Base-by-base conservation (phyloP, 2,888 invertebrate genomes). In the Leucophenga maculata region DNA sequence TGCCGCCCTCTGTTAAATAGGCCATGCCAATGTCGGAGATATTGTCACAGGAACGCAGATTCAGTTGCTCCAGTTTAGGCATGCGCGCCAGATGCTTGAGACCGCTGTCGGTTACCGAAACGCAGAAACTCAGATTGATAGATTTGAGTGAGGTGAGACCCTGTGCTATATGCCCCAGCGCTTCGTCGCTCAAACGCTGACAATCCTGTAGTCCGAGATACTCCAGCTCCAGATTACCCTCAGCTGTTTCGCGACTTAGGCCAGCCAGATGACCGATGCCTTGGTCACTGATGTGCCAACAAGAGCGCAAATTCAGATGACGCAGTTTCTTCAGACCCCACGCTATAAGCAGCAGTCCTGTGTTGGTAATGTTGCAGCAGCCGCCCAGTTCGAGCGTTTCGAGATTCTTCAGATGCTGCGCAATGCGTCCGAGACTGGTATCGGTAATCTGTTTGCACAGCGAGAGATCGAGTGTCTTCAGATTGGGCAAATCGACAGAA, bases 381-480 rank as follows among this genome's bases (percentile, higher is more conserved):
- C 98, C 97, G 16, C 97, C 97, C 66, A 98, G 90, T 83, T 97
- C 96, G 67, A 98, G 90, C 39, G 93, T 93, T 86, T 97, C 95
- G 71, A 98, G 91, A 88, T 96, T 96, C 88, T 93, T 94, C 64
- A 96, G 89, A 82, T 93, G 93, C 86, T 95, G 94, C 55, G 96
- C 94, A 89, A 97, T 96, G 83, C 94, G 91, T 18, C 94, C 93
- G 31, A 97, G 90, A 66, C 96, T 95, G 32, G 93, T 93, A 88
- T 98, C 97, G n/a, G 96, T 96, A 72, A 98, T 94, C 90, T 97
- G 97, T 89, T 98, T 98, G 90, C 98, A 98, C 70, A 97, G 90
- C 59, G 96, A 96, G 67, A 98, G 90, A 88, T 98, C 95, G 74
- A 98, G 91, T 78, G 93, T 91, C 74, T 93, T 94, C 67, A 98